Percentiles rank a stretch among this genome's conserved stretches.
Conservation (phyloP, 2,888 invertebrate species). For the Eilema griseolum region DNA sequence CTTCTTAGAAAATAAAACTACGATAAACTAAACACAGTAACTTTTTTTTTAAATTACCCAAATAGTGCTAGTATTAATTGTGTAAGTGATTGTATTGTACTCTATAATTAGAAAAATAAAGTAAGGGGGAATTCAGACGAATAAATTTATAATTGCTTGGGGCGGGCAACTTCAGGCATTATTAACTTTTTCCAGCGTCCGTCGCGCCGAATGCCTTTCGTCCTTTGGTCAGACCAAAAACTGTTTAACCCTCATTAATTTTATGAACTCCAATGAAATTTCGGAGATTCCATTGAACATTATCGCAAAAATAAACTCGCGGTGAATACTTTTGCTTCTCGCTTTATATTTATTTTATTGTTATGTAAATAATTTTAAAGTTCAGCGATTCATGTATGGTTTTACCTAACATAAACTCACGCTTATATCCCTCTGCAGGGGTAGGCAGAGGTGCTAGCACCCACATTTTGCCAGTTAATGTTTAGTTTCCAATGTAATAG, state of each 20-base stretch:
- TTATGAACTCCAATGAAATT: slow-evolving; percentile 47
- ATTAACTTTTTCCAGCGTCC: slow-evolving; percentile 63
- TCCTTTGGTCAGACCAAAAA: slow-evolving; percentile 56
- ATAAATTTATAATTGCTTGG: slow-evolving; percentile 63
- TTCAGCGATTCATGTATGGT: background rate
- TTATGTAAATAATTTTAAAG: background rate
- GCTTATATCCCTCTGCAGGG: too few relatives aligned
- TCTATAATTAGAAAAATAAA: slow-evolving; percentile 54
- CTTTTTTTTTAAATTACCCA: too few relatives aligned
- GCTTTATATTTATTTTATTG: background rate
- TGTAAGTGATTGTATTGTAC: slow-evolving; percentile 44
- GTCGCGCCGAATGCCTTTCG: slow-evolving; percentile 44
- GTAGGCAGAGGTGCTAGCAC: too few relatives aligned
- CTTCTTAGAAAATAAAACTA: background rate
- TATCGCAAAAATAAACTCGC: slow-evolving; percentile 14
- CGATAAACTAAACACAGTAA: background rate
- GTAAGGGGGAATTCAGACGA: slow-evolving; percentile 42
- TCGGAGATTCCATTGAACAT: slow-evolving; percentile 19
- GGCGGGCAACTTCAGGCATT: slow-evolving; percentile 60
- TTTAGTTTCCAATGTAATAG: too few relatives aligned
- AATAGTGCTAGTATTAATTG: slow-evolving; percentile 23
- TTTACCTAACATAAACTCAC: too few relatives aligned
- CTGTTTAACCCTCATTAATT: slow-evolving; percentile 58
- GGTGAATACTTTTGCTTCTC: background rate
- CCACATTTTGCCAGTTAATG: too few relatives aligned